These are phyloP conservation scores for Otocyon megalotis DNA, from an alignment of 2,113 vertebrate species.

Conservation along the genomic window DNA sequence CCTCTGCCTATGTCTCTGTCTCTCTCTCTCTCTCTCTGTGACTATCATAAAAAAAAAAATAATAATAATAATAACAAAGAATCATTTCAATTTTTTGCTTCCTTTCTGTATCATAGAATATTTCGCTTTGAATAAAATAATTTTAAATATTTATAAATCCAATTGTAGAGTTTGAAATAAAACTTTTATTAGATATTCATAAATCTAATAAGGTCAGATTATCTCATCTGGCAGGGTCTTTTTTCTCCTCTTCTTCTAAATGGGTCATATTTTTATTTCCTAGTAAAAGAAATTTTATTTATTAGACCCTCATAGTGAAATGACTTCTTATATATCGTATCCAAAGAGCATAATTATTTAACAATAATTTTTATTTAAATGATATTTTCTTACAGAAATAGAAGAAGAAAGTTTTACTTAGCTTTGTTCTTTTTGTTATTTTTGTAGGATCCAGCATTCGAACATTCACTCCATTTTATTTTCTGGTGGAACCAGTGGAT, in stretches of 20 bases:
- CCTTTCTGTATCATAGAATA: conserved; percentile 22
- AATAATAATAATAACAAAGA: neutral
- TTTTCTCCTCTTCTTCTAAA: neutral
- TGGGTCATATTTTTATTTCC: conserved; percentile 51
- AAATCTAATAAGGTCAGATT: neutral
- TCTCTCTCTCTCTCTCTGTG: too few relatives aligned
- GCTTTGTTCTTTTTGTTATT: neutral
- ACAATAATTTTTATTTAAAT: neutral
- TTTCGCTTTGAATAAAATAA: conserved; percentile 29
- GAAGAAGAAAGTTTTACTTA: conserved; percentile 42
- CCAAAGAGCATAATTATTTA: neutral
- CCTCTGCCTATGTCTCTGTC: too few relatives aligned
- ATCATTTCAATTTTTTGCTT: conserved; percentile 18
- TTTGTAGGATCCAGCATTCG: conserved; percentile 89
- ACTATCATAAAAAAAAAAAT: too few relatives aligned
- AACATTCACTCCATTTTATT: conserved; percentile 96
- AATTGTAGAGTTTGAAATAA: neutral
- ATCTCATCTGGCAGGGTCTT: neutral
- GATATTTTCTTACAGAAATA: conserved; percentile 18
- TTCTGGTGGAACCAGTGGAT: conserved; percentile 94
- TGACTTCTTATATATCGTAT: neutral
- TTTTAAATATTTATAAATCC: conserved; percentile 33
- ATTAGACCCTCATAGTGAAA: neutral
- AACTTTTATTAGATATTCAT: neutral
- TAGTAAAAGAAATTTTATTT: conserved; percentile 49